Conservation (phyloP, 2,888 invertebrate species). For the Mechanitis messenoides region DNA sequence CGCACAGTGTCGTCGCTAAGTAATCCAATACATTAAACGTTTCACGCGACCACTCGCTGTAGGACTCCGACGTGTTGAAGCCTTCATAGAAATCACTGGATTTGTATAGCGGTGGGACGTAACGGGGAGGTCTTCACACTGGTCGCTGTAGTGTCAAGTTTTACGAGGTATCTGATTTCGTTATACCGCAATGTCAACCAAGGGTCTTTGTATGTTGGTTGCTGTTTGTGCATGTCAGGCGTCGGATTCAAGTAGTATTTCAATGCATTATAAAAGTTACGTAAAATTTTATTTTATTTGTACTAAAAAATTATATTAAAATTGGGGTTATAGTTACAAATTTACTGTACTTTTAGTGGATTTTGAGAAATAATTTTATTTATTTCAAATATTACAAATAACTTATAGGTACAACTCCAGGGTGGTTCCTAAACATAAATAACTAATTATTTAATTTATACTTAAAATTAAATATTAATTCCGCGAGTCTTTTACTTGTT, state of each 20-base stretch:
- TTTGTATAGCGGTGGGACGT: constrained; percentile 11
- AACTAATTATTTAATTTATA: too few species aligned
- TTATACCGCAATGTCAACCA: constrained; percentile 20
- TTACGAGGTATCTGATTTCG: constrained; percentile 26
- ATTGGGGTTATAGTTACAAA: too few species aligned
- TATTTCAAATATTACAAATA: too few species aligned
- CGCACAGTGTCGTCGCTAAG: constrained; percentile 28
- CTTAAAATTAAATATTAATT: too few species aligned
- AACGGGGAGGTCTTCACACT: constrained; percentile 17
- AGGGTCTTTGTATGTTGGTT: constrained; percentile 20
- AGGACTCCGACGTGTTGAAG: constrained; percentile 13
- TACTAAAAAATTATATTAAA: too few species aligned
- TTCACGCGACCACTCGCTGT: constrained; percentile 16
- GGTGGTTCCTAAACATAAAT: too few species aligned
- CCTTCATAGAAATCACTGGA: constrained; percentile 22
- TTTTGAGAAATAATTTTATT: too few species aligned
- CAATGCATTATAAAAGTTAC: neutral
- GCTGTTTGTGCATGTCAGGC: constrained; percentile 7
- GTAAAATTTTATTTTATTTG: too few species aligned
- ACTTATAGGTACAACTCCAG: too few species aligned
- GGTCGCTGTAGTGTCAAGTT: constrained; percentile 23
- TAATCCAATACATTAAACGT: constrained; percentile 32
- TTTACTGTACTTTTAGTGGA: too few species aligned
- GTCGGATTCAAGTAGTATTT: constrained; percentile 3
- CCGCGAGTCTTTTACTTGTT: too few species aligned